Conservation (phyloP, 2,888 invertebrate genomes). For the Heliconius hortense region DNA sequence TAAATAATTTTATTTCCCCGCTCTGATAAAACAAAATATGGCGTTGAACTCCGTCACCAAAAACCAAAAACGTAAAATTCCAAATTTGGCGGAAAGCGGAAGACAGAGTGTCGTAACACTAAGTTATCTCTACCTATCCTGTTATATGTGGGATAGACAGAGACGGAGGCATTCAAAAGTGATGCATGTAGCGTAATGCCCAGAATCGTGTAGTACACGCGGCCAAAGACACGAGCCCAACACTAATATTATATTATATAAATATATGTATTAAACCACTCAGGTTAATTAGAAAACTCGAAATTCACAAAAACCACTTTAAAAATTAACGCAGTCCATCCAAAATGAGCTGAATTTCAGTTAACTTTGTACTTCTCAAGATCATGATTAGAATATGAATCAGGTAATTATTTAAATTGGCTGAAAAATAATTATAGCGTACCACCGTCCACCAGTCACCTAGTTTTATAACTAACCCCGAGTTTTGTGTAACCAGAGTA, state of each 20-base stretch:
- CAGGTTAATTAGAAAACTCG: conserved; percentile 6
- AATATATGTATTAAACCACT: not conserved
- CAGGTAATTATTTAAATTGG: not conserved
- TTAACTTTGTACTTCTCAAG: conserved; percentile 18
- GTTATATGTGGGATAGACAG: too few species aligned
- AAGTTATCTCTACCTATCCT: too few species aligned
- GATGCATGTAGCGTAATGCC: too few species aligned
- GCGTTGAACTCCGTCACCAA: too few species aligned
- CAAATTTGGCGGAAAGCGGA: too few species aligned
- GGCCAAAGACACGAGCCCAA: not conserved
- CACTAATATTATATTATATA: not conserved
- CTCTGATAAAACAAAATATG: too few species aligned
- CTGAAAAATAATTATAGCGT: conserved; percentile 3
- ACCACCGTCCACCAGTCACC: not conserved
- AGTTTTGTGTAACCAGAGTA: not conserved
- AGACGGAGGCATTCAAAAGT: too few species aligned
- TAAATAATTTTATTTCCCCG: too few species aligned
- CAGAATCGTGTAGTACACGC: not conserved
- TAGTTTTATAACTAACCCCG: not conserved
- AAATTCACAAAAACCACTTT: conserved; percentile 18
- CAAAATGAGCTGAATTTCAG: conserved; percentile 17
- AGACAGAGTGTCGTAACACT: too few species aligned
- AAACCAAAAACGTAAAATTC: too few species aligned
- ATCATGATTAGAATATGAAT: conserved; percentile 18
- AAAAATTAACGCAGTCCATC: conserved; percentile 13